These are phyloP conservation scores for Ricordea florida DNA, from an alignment of 92 coral and sea anemone species.

Conservation along the genomic window DNA sequence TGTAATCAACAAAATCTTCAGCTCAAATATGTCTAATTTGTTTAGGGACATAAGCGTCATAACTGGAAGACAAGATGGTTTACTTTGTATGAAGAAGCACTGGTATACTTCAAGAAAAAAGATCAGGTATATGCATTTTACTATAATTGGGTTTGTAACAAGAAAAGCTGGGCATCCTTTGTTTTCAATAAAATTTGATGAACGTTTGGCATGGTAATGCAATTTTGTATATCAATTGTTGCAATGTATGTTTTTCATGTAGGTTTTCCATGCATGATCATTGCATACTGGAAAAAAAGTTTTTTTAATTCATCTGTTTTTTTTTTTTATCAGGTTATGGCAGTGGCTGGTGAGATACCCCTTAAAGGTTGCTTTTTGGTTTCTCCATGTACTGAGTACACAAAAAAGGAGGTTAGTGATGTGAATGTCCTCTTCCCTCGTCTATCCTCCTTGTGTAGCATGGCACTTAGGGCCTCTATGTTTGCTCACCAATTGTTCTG, in stretches of 20 bases:
- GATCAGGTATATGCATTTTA: slow-evolving; percentile 46
- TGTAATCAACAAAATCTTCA: too few species aligned
- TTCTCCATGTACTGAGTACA: slow-evolving; percentile 94
- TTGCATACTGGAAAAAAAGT: too few species aligned
- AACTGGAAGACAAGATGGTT: slow-evolving; percentile 99
- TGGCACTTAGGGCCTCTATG: too few species aligned
- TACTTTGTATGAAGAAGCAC: slow-evolving; percentile 82
- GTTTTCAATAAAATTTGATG: too few species aligned
- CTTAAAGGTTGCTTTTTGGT: slow-evolving; percentile 93
- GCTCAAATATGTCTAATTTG: too few species aligned
- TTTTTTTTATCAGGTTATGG: slow-evolving; percentile 46
- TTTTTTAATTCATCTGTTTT: not conserved
- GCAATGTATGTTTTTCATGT: not conserved
- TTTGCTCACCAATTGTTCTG: not conserved
- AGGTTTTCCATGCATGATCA: too few species aligned
- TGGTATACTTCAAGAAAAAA: slow-evolving; percentile 88
- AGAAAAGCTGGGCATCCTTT: too few species aligned
- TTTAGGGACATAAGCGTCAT: slow-evolving; percentile 97
- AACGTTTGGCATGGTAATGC: too few species aligned
- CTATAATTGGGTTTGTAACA: too few species aligned
- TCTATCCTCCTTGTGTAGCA: too few species aligned
- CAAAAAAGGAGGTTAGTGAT: slow-evolving; percentile 97
- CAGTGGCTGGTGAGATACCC: slow-evolving; percentile 77
- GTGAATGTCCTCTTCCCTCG: too few species aligned
- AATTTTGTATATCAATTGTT: too few species aligned